Evolutionary conservation across 2,113 vertebrate genomes (phyloP), one percentile per base, ranked within the genome.

Genomic region (Danionella cerebrum): DNA sequence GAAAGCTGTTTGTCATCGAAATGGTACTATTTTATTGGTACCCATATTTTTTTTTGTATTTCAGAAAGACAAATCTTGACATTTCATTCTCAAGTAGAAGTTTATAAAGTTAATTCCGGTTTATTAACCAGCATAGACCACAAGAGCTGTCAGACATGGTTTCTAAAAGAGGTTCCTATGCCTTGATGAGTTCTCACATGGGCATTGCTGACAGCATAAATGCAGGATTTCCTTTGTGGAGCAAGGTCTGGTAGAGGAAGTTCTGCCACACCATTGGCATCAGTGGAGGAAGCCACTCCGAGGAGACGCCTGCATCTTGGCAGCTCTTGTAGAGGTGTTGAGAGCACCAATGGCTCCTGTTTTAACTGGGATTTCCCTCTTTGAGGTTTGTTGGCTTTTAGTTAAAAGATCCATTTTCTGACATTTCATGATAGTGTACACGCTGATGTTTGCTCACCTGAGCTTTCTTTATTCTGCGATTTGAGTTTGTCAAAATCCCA

Each of bases 201-300:
- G 51, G 24, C 13, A 22, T 27, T 7, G 21, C 35, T 57, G 45
- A 51, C 39, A 31, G 42, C 47, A 41, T 35, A 69, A 35, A 68
- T 55, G 11, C 66, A 63, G 75, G 70, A 73, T 70, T 67, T 73
- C 75, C 75, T 70, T n/a, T n/a, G 35, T 44, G 22, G 67, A 52
- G 62, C 48, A 60, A 55, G 44, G 38, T 18, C 47, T 41, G 39
- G 51, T 57, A 76, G 55, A 67, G 75, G 70, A 76, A 76, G 41
- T 62, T 41, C 64, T 21, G 62, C 70, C 70, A 70, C 35, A 3
- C 53, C 39, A 51, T 18, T 67, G 70, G 75, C 75, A 73, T 62
- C 54, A 41, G 70, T 10, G 24, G 19, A 76, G 75, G 75, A 76
- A 73, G 70, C 62, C 11, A 42, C 63, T 69, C 50, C 21, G 36